phyloP scores from a whole-genome alignment of 2,797 vertebrate species.

The Syndactyla subalaris region DNA sequence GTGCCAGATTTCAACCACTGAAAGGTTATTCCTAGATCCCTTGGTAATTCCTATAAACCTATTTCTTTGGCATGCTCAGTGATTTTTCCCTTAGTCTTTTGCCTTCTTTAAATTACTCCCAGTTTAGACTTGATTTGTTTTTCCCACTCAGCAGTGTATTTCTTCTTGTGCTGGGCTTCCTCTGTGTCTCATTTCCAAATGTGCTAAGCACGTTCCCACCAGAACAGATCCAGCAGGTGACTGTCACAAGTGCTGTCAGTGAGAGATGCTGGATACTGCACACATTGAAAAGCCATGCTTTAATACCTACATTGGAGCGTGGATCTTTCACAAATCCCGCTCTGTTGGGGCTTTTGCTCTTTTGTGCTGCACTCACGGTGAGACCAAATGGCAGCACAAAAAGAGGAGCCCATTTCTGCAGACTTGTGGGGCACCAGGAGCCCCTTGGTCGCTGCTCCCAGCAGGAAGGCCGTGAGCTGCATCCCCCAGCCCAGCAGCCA shows the following conservation, averaged over 20 bases:
- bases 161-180: background rate
- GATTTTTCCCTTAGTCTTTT: background rate
- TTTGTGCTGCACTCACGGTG: background rate
- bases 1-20: background rate
- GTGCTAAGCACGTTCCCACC: background rate
- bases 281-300: background rate
- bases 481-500: background rate
- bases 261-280: background rate
- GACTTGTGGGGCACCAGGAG: accelerated
- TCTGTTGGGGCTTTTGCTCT: background rate
- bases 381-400: background rate
- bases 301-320: background rate
- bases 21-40: background rate
- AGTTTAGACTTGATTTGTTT: background rate
- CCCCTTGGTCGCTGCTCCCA: accelerated
- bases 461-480: background rate
- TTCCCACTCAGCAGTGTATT: background rate
- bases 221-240: background rate
- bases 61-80: background rate
- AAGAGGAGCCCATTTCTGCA: background rate
- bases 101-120: background rate
- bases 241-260: background rate
- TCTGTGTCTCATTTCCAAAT: background rate
- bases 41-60: background rate
- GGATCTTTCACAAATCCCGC: background rate